These are phyloP conservation scores for Nemoura dubitans DNA, from an alignment of 2,888 invertebrate species.

Conservation along the genomic window DNA sequence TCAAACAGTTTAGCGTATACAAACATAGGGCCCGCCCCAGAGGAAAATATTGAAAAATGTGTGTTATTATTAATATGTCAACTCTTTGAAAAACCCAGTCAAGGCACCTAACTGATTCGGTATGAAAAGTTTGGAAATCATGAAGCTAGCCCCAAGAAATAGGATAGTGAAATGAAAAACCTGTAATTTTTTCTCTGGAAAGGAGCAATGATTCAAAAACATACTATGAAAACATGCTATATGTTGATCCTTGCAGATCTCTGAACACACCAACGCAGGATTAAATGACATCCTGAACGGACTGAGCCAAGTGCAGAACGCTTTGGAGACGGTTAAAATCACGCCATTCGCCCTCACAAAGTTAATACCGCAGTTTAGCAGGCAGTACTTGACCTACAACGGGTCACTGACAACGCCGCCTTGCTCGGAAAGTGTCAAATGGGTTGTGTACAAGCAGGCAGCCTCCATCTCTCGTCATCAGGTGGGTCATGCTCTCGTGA, in stretches of 20 bases:
- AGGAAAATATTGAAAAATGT: no score
- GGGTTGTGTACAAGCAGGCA: conserved; percentile 70
- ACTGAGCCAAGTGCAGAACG: conserved; percentile 63
- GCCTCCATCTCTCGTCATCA: conserved; percentile 68
- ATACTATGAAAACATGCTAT: no score
- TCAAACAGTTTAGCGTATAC: no score
- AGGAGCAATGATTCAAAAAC: no score
- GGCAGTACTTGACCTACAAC: conserved; percentile 74
- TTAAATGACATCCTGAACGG: conserved; percentile 62
- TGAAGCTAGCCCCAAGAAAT: no score
- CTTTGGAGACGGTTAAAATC: conserved; percentile 64
- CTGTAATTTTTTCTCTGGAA: no score
- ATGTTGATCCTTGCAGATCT: conserved; percentile 21
- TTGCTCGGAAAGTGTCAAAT: conserved; percentile 64
- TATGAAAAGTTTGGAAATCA: no score
- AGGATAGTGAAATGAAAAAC: no score
- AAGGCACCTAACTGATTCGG: no score
- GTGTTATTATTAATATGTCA: no score
- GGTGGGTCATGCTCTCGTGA: conserved; percentile 59
- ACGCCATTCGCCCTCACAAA: conserved; percentile 63
- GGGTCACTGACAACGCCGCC: conserved; percentile 64
- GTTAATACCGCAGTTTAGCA: conserved; percentile 66
- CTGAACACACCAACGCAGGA: conserved; percentile 44
- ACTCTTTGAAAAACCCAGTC: no score
- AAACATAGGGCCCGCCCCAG: no score